Evolutionary conservation across 1,140 invertebrate species (phyloP).

Genomic region (Vanessa tameamea): DNA sequence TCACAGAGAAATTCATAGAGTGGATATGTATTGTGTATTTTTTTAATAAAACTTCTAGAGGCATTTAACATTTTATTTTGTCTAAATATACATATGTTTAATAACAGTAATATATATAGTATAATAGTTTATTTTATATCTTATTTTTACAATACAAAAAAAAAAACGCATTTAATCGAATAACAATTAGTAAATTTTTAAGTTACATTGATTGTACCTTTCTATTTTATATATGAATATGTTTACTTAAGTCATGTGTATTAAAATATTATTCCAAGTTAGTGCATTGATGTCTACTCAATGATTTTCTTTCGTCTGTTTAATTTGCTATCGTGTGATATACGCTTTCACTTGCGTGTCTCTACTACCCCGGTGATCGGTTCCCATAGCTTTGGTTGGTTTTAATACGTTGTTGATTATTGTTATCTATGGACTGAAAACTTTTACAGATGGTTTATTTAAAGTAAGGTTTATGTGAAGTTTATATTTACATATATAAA

Average conservation of each 20-base stretch:
- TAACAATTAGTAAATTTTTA: no score
- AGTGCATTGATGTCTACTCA: constrained; percentile 26
- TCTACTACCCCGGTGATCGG: constrained; percentile 40
- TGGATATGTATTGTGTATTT: not conserved
- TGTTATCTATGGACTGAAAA: no score
- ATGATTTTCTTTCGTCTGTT: constrained; percentile 17
- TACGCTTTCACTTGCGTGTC: constrained; percentile 58
- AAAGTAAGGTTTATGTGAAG: no score
- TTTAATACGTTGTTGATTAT: not conserved
- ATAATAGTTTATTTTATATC: no score
- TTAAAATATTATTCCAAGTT: not conserved
- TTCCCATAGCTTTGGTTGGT: constrained; percentile 28
- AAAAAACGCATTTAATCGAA: not conserved
- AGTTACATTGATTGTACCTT: no score
- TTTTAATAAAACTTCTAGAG: not conserved
- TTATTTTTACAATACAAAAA: no score
- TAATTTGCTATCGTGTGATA: constrained; percentile 53
- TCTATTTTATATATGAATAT: not conserved
- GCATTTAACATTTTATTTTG: not conserved
- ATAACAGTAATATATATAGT: no score
- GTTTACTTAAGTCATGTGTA: not conserved
- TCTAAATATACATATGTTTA: no score
- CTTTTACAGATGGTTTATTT: no score
- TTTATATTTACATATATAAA: no score
- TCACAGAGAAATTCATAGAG: constrained; percentile 48